Base-by-base conservation (phyloP, 2,888 invertebrate genomes). In the Liopterus haemorrhoidalis region DNA sequence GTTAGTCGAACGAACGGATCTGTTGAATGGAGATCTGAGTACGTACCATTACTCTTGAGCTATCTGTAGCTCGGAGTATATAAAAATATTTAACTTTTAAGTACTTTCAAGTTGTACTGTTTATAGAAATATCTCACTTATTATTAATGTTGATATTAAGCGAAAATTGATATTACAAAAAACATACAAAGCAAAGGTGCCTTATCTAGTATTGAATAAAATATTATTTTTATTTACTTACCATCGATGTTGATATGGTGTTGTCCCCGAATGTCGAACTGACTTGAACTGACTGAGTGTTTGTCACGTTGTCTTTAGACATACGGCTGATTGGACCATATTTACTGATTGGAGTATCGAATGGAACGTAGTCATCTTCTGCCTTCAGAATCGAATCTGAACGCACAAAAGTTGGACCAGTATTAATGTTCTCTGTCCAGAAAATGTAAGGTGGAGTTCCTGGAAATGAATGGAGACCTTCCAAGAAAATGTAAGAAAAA, bases 261-360 rank as follows among this genome's bases (percentile, higher is more conserved):
- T 57, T 56, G 43, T 69, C 67, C 36, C 65, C 59, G 47, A 59
- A 67, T 15, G 61, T 53, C 1, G 56, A 49, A 2, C 62, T 56
- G 15, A 61, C 58, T 49, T 54, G 56, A 3, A 57, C 54, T 24
- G 30, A 42, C 44, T 64, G 64, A 37, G 54, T 60, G 18, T 60
- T 55, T 9, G 54, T 42, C 3, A 44, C 58, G 41, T 58, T 59
- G 12, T 59, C 59, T 49, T 61, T 60, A 19, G 54, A 56, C 68
- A 67, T 69, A 27, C 77, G 67, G 1, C 81, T 81, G 53, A 83
- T 83, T 1, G 83, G 82, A 2, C 82, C 82, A 59, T 76, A 82
- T 64, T 80, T 81, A 52, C 78, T 80, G 12, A 78, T 76, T 1
- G 80, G 76, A 21, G 76, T 70, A 57, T 80, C 81, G 61, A 80